These are phyloP conservation scores for Nemurella pictetii DNA, from an alignment of 2,888 invertebrate genomes.

Conservation along the genomic window DNA sequence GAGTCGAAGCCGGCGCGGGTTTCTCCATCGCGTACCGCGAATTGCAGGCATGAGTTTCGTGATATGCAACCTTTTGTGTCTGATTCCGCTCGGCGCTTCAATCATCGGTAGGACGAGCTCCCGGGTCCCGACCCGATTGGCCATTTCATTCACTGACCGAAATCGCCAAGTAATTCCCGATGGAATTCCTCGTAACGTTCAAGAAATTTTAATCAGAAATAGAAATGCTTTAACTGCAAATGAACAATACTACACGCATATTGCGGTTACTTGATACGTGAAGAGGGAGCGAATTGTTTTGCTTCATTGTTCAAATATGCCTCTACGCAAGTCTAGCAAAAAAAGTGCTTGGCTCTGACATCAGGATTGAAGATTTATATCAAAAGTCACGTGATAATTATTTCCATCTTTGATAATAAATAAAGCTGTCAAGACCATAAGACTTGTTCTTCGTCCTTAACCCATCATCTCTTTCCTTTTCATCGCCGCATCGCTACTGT, in stretches of 20 bases:
- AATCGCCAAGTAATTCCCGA: neutral
- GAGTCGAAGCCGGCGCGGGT: neutral
- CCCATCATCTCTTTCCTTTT: neutral
- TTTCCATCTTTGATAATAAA: neutral
- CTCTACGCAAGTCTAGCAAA: neutral
- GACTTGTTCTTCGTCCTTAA: neutral
- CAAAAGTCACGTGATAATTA: neutral
- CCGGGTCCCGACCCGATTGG: neutral
- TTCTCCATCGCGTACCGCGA: too few species aligned
- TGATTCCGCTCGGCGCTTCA: neutral
- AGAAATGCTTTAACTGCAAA: too few species aligned
- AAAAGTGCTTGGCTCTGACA: neutral
- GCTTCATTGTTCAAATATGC: neutral
- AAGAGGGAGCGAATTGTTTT: too few species aligned
- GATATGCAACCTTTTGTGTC: neutral
- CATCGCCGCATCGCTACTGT: neutral
- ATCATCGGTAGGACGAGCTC: neutral
- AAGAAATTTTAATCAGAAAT: neutral
- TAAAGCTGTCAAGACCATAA: neutral
- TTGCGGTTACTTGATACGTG: neutral
- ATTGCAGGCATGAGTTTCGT: neutral
- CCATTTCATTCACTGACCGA: neutral
- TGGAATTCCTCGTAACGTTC: neutral
- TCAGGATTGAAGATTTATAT: neutral
- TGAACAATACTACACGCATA: too few species aligned